Conservation (phyloP, 2,888 invertebrate species). For the Drosophila neonasuta region DNA sequence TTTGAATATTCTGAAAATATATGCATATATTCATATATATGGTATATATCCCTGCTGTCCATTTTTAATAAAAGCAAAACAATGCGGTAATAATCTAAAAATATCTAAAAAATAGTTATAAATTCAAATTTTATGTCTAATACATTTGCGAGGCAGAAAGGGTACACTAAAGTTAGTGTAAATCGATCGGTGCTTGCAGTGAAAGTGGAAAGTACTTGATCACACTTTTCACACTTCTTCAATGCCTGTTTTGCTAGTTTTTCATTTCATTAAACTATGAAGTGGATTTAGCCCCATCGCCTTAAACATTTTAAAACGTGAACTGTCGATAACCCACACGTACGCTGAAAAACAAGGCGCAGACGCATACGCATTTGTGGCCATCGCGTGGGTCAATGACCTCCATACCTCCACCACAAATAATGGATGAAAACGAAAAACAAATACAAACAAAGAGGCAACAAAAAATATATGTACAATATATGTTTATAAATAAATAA, state of each 20-base stretch:
- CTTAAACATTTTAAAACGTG: constrained; percentile 55
- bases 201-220: constrained; percentile 80
- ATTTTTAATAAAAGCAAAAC: too few species aligned
- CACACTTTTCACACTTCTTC: constrained; percentile 25
- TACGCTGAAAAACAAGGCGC: constrained; percentile 28
- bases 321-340: constrained; percentile 47
- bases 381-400: constrained; percentile 53
- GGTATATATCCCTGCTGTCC: too few species aligned
- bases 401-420: constrained; percentile 30
- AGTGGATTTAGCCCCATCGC: constrained; percentile 45
- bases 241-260: constrained; percentile 13
- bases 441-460: constrained; percentile 20
- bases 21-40: too few species aligned
- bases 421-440: background rate
- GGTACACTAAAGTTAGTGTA: constrained; percentile 19
- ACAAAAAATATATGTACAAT: constrained; percentile 2
- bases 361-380: constrained; percentile 28
- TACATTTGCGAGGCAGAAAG: constrained; percentile 1
- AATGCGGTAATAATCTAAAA: too few species aligned
- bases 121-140: background rate
- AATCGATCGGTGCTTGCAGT: constrained; percentile 38
- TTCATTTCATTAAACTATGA: constrained; percentile 29
- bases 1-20: too few species aligned
- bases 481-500: constrained; percentile 1
- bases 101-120: too few species aligned